Conservation (phyloP, 2,113 vertebrate species). For the Mus pahari region DNA sequence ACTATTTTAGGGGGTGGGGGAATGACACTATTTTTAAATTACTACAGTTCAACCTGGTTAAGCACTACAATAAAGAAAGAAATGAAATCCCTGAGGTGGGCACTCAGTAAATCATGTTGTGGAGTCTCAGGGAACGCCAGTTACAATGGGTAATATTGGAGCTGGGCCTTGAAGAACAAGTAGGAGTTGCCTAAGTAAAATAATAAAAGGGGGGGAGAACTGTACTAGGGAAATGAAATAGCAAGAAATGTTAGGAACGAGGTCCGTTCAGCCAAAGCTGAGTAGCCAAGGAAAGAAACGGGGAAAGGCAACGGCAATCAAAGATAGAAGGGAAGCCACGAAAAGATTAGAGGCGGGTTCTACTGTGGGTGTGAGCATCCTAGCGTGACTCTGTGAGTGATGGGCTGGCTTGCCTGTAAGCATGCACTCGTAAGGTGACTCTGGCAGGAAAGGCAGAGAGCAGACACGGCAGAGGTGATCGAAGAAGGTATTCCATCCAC, state of each 20-base stretch:
- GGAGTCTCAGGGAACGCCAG: not conserved
- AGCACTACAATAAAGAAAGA: not conserved
- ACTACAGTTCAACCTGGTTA: not conserved
- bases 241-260: not conserved
- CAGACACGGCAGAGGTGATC: not conserved
- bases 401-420: not conserved
- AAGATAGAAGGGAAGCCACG: not conserved
- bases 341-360: not conserved
- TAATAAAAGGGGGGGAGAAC: not conserved
- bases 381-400: not conserved
- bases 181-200: conserved; percentile 1
- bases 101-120: not conserved
- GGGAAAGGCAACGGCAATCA: not conserved
- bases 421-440: not conserved
- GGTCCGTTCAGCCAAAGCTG: not conserved
- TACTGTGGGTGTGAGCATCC: not conserved
- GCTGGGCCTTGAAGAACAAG: conserved; percentile 1
- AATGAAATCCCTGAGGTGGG: conserved; percentile 25
- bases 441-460: not conserved
- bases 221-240: not conserved
- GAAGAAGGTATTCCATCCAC: not conserved
- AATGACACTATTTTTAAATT: not conserved
- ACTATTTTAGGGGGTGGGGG: not conserved
- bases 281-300: not conserved
- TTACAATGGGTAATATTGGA: not conserved